These are phyloP conservation scores for Cyanoliseus patagonus DNA, from an alignment of 2,113 vertebrate genomes.

Conservation along the genomic window DNA sequence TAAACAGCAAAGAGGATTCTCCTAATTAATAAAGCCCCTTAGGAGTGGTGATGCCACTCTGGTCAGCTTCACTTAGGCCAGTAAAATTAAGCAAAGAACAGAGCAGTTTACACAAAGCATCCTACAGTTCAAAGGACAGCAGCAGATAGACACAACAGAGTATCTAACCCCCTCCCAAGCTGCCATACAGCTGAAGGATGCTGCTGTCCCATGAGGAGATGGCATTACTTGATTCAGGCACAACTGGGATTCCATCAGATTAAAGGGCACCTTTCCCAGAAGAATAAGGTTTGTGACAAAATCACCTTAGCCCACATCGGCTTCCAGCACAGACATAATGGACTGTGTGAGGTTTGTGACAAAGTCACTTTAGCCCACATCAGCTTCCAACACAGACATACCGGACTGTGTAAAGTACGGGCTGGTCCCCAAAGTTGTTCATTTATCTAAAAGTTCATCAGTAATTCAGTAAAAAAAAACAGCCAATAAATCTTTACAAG, in stretches of 20 bases:
- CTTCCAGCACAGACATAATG: background rate
- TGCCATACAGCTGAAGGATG: background rate
- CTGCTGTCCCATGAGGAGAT: background rate
- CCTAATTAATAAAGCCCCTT: background rate
- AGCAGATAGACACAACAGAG: background rate
- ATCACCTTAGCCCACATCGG: background rate
- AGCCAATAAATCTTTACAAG: background rate
- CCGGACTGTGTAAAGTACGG: too few relatives aligned
- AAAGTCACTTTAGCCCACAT: background rate
- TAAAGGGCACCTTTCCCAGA: background rate
- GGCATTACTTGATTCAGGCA: background rate
- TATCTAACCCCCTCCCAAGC: background rate
- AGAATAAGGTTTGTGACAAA: background rate
- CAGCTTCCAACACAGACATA: background rate
- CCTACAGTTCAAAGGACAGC: background rate
- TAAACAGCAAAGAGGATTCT: background rate
- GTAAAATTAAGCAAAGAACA: background rate
- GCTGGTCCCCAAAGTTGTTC: background rate
- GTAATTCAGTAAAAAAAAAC: fast-evolving
- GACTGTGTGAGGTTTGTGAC: background rate
- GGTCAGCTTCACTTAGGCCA: background rate
- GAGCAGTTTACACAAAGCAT: too few relatives aligned
- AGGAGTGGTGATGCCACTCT: background rate
- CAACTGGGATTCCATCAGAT: background rate
- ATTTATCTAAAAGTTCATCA: background rate